A percentile compares a stretch with the other conserved stretches of the same genome.
phyloP scores from a whole-genome alignment of 2,797 vertebrate genomes.

The Nasua narica region DNA sequence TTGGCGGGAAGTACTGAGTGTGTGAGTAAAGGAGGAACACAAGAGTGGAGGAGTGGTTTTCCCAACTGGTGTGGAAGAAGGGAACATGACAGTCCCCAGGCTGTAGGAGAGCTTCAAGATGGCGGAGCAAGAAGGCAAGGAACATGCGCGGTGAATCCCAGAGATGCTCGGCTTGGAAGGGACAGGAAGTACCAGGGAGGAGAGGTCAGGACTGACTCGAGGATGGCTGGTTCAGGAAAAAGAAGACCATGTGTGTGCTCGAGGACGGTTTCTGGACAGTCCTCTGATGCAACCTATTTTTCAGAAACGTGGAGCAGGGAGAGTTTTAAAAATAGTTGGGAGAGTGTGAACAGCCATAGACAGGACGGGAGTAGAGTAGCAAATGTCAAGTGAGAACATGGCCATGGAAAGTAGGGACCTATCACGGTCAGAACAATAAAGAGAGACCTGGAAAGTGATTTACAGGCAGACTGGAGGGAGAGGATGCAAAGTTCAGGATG shows the following conservation, averaged over 20 bases:
- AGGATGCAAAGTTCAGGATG: neutral
- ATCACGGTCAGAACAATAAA: accelerated
- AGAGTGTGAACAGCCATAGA: neutral
- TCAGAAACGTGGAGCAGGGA: accelerated
- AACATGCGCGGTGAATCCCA: accelerated
- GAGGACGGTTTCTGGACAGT: accelerated
- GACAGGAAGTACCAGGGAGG: accelerated
- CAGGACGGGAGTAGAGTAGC: neutral
- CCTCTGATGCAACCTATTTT: no score
- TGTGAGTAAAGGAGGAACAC: neutral
- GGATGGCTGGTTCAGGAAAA: accelerated
- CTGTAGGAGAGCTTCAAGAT: accelerated
- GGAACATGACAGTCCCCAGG: accelerated
- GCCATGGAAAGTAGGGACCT: accelerated
- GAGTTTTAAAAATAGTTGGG: neutral
- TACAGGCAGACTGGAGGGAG: neutral
- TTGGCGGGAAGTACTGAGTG: neutral
- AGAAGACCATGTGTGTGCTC: accelerated
- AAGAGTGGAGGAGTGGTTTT: neutral
- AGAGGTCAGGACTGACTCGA: neutral
- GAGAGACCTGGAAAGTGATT: no score
- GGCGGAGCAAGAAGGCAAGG: neutral
- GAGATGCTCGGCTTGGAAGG: accelerated
- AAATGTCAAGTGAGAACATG: neutral
- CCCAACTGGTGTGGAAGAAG: accelerated